Conservation (phyloP, 2,797 vertebrate genomes). For the Eupleurogrammus muticus region DNA sequence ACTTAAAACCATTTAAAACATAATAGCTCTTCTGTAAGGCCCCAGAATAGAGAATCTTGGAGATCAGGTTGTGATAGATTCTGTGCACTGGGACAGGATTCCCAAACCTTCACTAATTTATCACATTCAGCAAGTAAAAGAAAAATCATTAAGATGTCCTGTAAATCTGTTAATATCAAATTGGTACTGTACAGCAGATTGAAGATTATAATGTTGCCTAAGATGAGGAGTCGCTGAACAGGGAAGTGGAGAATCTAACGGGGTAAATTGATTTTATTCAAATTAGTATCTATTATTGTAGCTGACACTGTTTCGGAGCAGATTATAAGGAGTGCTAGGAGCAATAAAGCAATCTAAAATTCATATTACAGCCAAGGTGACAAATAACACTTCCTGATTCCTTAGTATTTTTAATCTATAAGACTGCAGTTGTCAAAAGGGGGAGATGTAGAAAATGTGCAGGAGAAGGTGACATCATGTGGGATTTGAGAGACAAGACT, state of each 20-base stretch:
- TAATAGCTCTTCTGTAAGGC: no score
- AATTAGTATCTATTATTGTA: not conserved
- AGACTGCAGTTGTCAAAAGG: not conserved
- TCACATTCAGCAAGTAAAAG: no score
- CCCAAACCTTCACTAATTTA: no score
- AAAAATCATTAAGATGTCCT: not conserved
- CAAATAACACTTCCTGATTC: not conserved
- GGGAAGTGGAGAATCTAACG: constrained; percentile 41
- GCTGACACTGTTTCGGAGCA: not conserved
- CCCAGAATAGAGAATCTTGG: no score
- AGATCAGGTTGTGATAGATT: no score
- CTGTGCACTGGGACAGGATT: no score
- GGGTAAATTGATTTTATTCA: constrained; percentile 9
- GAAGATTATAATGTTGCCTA: constrained; percentile 39
- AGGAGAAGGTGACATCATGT: not conserved
- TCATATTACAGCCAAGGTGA: not conserved
- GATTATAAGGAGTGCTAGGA: not conserved
- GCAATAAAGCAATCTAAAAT: not conserved
- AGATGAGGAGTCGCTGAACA: constrained; percentile 47
- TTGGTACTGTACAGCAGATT: constrained; percentile 39
- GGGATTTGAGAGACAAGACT: constrained; percentile 1
- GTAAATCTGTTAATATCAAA: constrained; percentile 5
- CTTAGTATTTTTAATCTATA: not conserved
- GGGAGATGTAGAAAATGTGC: constrained; percentile 6
- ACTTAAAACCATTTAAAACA: not conserved